These are phyloP conservation scores for Mesitornis unicolor DNA, from an alignment of 2,113 vertebrate genomes.

Conservation along the genomic window DNA sequence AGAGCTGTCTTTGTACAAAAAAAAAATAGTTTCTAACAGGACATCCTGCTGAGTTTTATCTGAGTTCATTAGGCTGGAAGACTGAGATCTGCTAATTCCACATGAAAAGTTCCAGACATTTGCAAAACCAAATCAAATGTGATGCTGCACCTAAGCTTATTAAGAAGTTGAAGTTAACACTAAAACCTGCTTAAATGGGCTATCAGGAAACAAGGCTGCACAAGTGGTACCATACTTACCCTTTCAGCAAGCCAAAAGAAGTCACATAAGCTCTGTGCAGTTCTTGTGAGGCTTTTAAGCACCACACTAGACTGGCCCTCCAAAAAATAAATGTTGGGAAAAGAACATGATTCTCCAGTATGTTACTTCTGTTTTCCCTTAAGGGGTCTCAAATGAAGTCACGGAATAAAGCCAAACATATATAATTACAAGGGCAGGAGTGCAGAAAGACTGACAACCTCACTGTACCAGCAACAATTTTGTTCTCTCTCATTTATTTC, in stretches of 20 bases:
- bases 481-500: background rate
- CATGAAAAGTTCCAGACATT: conserved; percentile 37
- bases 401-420: background rate
- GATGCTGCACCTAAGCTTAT: conserved; percentile 13
- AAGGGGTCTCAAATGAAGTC: background rate
- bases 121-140: background rate
- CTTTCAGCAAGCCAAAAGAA: background rate
- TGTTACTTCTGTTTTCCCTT: background rate
- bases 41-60: conserved; percentile 38
- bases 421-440: background rate
- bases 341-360: background rate
- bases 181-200: conserved; percentile 30
- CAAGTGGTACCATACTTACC: background rate
- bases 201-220: background rate
- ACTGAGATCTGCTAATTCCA: conserved; percentile 49
- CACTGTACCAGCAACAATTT: background rate
- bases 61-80: conserved; percentile 48
- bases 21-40: conserved; percentile 43
- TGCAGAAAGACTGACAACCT: background rate
- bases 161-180: conserved; percentile 13
- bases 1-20: conserved; percentile 10
- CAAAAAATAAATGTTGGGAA: background rate
- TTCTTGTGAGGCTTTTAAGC: background rate
- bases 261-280: background rate
- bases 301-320: background rate